Percentiles rank a stretch among this genome's conserved stretches.
phyloP scores from a whole-genome alignment of 2,113 vertebrate genomes.

The Girardinichthys multiradiatus region DNA sequence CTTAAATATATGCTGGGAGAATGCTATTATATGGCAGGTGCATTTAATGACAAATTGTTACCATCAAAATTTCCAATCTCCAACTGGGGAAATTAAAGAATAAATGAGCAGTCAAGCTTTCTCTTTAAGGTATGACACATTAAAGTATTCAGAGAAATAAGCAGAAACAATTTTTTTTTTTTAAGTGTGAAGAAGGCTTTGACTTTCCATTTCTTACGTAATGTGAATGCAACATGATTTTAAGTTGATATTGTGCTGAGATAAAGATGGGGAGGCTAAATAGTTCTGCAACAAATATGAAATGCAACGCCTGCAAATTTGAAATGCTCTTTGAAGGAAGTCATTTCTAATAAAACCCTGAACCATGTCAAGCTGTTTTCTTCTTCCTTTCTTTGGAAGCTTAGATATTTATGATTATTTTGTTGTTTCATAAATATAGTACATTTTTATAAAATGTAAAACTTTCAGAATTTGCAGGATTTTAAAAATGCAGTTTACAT shows the following conservation, averaged over 20 bases:
- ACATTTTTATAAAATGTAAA: background rate
- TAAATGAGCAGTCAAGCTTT: background rate
- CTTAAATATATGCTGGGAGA: no score
- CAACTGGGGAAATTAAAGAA: background rate
- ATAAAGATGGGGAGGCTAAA: background rate
- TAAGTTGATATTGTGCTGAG: background rate
- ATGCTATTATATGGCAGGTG: no score
- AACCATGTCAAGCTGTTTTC: background rate
- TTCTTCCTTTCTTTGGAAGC: background rate
- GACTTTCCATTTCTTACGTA: background rate
- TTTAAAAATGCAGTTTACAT: constrained; percentile 43
- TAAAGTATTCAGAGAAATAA: background rate
- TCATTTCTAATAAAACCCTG: background rate
- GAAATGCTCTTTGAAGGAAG: background rate
- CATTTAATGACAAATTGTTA: background rate
- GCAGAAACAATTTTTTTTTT: background rate
- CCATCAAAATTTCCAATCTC: background rate
- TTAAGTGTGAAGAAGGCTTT: background rate
- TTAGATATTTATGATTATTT: background rate
- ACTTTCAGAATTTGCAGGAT: background rate
- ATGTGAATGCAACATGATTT: background rate
- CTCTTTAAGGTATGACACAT: background rate
- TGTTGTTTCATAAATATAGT: background rate
- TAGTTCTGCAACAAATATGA: background rate
- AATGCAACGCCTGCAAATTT: background rate